A percentile compares a stretch with the other conserved stretches of the same genome.
These are phyloP conservation scores for Aplysia californica DNA, from an alignment of 1,140 invertebrate genomes.

Conservation along the genomic window DNA sequence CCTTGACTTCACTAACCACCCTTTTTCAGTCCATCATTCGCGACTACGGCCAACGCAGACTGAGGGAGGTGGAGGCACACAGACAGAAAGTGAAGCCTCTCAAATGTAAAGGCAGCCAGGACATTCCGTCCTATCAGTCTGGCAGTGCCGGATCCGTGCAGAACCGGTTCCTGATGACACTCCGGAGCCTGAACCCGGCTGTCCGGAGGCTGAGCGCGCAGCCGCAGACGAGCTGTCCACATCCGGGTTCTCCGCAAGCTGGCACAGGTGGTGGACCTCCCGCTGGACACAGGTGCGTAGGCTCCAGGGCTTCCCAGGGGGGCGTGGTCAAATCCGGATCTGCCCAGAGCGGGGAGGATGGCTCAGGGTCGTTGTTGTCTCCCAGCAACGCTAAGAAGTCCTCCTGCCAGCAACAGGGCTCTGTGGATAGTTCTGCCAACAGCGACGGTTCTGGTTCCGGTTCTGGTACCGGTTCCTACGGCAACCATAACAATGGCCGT, in stretches of 20 bases:
- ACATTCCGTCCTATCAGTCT: neutral
- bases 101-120: slow-evolving; percentile 14
- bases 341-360: too few relatives aligned
- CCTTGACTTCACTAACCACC: too few relatives aligned
- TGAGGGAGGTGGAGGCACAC: slow-evolving; percentile 57
- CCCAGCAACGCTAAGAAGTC: too few relatives aligned
- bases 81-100: slow-evolving; percentile 46
- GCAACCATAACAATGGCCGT: too few relatives aligned
- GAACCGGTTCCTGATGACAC: slow-evolving; percentile 19
- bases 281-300: too few relatives aligned
- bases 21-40: slow-evolving; percentile 57
- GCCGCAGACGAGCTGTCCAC: neutral
- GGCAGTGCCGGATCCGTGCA: neutral
- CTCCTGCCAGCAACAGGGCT: too few relatives aligned
- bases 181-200: slow-evolving; percentile 22
- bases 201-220: slow-evolving; percentile 12
- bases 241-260: neutral
- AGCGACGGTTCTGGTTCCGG: too few relatives aligned
- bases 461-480: too few relatives aligned
- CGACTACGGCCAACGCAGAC: slow-evolving; percentile 55
- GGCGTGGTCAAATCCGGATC: too few relatives aligned
- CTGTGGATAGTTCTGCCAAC: too few relatives aligned
- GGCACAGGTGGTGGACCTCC: neutral
- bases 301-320: too few relatives aligned
- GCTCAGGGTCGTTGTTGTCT: too few relatives aligned